phyloP scores from a whole-genome alignment of 2,113 vertebrate species.

The Oceanodroma tethys region DNA sequence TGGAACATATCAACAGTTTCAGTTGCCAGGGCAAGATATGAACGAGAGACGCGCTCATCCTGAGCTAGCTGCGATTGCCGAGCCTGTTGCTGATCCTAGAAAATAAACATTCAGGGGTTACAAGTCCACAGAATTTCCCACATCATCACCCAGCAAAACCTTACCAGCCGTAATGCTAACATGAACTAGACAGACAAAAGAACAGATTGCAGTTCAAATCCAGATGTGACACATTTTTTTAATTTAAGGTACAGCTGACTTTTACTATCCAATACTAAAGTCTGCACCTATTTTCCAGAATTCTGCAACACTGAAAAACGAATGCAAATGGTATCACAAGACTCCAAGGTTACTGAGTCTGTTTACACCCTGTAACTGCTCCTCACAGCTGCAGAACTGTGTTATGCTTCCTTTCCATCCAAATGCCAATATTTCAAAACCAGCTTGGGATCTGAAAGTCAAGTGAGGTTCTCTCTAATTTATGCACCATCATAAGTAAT shows the following conservation, averaged over 20 bases:
- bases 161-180: background rate
- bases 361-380: background rate
- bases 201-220: background rate
- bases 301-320: background rate
- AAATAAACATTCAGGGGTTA: background rate
- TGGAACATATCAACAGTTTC: constrained; percentile 99
- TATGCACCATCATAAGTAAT: background rate
- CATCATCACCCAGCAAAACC: background rate
- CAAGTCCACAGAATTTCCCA: background rate
- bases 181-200: background rate
- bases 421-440: background rate
- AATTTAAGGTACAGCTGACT: background rate
- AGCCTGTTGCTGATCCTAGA: constrained; percentile 95
- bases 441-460: background rate
- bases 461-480: background rate
- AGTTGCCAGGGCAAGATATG: constrained; percentile 94
- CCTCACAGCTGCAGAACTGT: background rate
- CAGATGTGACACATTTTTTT: background rate
- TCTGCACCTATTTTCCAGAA: background rate
- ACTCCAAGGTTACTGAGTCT: background rate
- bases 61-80: constrained; percentile 95
- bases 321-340: background rate
- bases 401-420: background rate
- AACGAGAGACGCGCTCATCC: constrained; percentile 95
- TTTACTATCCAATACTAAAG: background rate